These are phyloP conservation scores for Passer domesticus DNA, from an alignment of 2,113 vertebrate genomes.

Conservation along the genomic window DNA sequence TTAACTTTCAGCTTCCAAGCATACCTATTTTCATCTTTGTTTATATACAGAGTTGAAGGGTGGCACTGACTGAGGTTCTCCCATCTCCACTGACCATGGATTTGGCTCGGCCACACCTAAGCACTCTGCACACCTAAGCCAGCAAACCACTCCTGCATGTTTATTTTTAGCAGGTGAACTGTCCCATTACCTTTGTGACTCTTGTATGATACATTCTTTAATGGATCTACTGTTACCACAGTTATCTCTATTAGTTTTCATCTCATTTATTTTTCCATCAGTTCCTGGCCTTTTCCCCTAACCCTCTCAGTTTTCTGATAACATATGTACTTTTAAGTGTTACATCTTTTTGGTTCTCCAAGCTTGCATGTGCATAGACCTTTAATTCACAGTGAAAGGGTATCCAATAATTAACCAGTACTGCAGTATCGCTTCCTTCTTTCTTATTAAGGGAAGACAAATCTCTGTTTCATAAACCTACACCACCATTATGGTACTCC, in stretches of 20 bases:
- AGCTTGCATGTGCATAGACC: background rate
- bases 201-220: background rate
- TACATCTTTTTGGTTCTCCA: background rate
- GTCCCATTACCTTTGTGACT: background rate
- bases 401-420: background rate
- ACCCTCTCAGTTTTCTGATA: background rate
- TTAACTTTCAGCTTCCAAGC: background rate
- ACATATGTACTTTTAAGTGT: background rate
- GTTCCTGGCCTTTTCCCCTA: background rate
- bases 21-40: background rate
- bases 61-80: background rate
- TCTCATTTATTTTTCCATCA: background rate
- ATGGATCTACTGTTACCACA: background rate
- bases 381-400: background rate
- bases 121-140: background rate
- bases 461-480: slow-evolving; percentile 41
- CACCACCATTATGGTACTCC: background rate
- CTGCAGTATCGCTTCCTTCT: background rate
- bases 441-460: slow-evolving; percentile 26
- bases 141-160: background rate
- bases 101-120: background rate
- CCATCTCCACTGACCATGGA: background rate
- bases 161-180: background rate
- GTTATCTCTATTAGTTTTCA: background rate
- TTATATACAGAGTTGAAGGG: background rate